phyloP scores from a whole-genome alignment of 2,888 invertebrate genomes.

The Gerosis bhagava region DNA sequence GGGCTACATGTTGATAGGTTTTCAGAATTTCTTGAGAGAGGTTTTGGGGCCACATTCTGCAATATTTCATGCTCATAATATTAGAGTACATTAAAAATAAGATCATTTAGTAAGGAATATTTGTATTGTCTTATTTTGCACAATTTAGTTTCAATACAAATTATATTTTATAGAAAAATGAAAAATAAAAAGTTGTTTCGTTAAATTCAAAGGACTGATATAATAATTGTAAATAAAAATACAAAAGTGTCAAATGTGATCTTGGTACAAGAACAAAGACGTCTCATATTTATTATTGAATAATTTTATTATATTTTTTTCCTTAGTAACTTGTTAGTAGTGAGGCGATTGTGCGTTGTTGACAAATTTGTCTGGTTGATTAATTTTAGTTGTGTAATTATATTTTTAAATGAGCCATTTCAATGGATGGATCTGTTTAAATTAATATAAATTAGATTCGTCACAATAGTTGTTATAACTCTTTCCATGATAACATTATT shows the following conservation, averaged over 20 bases:
- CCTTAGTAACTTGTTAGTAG: constrained; percentile 53
- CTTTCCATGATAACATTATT: constrained; percentile 50
- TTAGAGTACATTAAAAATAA: constrained; percentile 1
- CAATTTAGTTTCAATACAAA: no score
- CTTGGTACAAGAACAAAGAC: constrained; percentile 68
- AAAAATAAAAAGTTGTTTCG: constrained; percentile 40
- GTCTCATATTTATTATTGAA: constrained; percentile 74
- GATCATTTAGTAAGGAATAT: neutral
- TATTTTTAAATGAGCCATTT: constrained; percentile 39
- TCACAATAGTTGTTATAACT: constrained; percentile 48
- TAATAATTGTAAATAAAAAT: constrained; percentile 68
- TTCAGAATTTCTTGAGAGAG: constrained; percentile 10
- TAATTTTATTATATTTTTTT: constrained; percentile 43
- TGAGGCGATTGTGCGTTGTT: constrained; percentile 59
- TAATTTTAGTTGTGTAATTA: constrained; percentile 62
- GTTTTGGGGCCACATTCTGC: constrained; percentile 20
- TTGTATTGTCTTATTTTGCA: constrained; percentile 39
- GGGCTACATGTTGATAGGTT: constrained; percentile 11
- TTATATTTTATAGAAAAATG: constrained; percentile 32
- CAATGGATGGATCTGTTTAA: constrained; percentile 42
- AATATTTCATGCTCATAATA: neutral
- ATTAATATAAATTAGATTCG: constrained; percentile 39
- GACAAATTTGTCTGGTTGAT: constrained; percentile 58
- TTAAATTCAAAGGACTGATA: constrained; percentile 68
- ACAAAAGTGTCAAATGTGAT: constrained; percentile 56